Evolutionary conservation across 2,797 vertebrate species (phyloP).

Genomic region (Rhabdophis nuchalis): DNA sequence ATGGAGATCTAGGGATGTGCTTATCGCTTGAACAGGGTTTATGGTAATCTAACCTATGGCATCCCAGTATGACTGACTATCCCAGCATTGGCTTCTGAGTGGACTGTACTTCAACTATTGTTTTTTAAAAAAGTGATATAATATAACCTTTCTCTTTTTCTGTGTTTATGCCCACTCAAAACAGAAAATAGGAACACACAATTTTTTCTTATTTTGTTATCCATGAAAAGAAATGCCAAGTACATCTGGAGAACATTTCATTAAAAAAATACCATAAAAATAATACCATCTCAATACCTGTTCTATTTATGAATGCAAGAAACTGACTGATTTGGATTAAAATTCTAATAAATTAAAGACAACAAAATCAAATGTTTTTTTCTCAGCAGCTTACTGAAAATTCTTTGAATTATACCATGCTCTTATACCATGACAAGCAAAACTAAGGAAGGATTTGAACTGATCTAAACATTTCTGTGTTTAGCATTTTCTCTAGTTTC

Average conservation of each 20-base stretch:
- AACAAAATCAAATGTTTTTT: background rate
- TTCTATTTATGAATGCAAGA: background rate
- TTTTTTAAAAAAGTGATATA: background rate
- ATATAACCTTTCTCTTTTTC: background rate
- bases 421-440: background rate
- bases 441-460: background rate
- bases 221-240: background rate
- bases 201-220: background rate
- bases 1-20: background rate
- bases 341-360: background rate
- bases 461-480: constrained; percentile 13
- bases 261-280: background rate
- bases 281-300: background rate
- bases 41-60: background rate
- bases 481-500: constrained; percentile 22
- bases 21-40: background rate
- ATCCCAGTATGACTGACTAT: background rate
- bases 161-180: background rate
- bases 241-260: constrained; percentile 18
- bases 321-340: background rate
- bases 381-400: background rate
- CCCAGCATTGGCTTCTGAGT: background rate
- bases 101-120: background rate
- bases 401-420: background rate
- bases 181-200: background rate